phyloP scores from a whole-genome alignment of 2,797 vertebrate species.

The Eleutherodactylus coqui region DNA sequence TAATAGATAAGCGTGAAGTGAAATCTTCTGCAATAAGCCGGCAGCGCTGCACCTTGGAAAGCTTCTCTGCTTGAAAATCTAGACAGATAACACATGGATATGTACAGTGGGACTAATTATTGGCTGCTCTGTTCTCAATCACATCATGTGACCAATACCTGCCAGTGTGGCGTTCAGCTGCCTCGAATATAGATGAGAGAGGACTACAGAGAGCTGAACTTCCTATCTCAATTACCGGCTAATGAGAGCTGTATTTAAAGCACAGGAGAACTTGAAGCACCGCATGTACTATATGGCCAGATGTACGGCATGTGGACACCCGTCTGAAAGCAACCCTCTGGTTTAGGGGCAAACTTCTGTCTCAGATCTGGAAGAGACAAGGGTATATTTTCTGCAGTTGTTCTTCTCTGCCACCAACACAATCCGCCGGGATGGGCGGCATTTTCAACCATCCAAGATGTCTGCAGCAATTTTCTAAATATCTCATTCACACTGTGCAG shows the following conservation, averaged over 20 bases:
- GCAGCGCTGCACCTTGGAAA: not conserved
- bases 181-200: constrained; percentile 9
- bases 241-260: not conserved
- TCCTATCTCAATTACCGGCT: not conserved
- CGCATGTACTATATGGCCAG: not conserved
- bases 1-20: not conserved
- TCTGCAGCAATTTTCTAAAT: too few relatives aligned
- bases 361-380: too few relatives aligned
- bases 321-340: too few relatives aligned
- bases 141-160: not conserved
- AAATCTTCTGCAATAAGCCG: not conserved
- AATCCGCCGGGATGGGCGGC: too few relatives aligned
- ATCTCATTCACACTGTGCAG: too few relatives aligned
- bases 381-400: too few relatives aligned
- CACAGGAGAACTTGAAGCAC: not conserved
- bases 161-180: not conserved
- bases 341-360: too few relatives aligned
- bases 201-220: not conserved
- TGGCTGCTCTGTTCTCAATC: not conserved
- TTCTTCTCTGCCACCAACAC: too few relatives aligned
- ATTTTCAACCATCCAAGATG: too few relatives aligned
- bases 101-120: constrained; percentile 22
- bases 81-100: not conserved
- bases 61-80: not conserved
- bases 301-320: not conserved